Evolutionary conservation across 92 coral and sea anemone species (phyloP), one percentile per base, ranked within the genome.

Genomic region (Plumapathes pennacea): DNA sequence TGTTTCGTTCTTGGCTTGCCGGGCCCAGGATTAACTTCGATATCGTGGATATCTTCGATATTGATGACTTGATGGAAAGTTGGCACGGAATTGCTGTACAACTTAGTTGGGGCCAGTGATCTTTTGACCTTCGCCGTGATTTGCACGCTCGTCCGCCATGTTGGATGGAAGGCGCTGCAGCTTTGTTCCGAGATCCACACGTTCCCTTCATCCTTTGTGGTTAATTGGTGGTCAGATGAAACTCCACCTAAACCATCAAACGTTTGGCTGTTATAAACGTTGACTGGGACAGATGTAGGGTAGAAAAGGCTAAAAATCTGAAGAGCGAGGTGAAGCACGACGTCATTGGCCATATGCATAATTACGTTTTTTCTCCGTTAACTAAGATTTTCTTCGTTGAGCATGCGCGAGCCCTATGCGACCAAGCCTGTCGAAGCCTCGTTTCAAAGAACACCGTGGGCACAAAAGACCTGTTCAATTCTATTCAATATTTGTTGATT

Each of bases 21-120:
- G 11, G 77, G 77, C 26, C 69, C 77, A 14, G 77, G 76, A 33
- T 68, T 68, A 21, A 34, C 50, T 50, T 54, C 50, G 38, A 66
- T 66, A 38, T 66, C 73, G 40, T 54, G 37, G 27, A 51, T 39
- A n/a, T n/a, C n/a, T n/a, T n/a, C n/a, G 33, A 62, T 28, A 12
- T 62, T 46, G 36, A 26, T 57, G n/a, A 57, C 38, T 13, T 29
- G 47, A 19, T 57, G 38, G 64, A 57, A 57, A 21, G 21, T 21
- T 20, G 28, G 25, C 15, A 57, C 64, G 33, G 69, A 62, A 50
- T 62, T 62, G 56, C 69, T 62, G 69, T 44, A 45, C 42, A 62
- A 45, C 54, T 40, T 62, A 28, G 37, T 41, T 46, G 54, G 69
- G 32, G 42, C 56, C 13, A 14, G 37, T 15, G 54, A 46, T 21